Evolutionary conservation across 2,113 vertebrate genomes (phyloP).

Genomic region (Anguilla japonica): DNA sequence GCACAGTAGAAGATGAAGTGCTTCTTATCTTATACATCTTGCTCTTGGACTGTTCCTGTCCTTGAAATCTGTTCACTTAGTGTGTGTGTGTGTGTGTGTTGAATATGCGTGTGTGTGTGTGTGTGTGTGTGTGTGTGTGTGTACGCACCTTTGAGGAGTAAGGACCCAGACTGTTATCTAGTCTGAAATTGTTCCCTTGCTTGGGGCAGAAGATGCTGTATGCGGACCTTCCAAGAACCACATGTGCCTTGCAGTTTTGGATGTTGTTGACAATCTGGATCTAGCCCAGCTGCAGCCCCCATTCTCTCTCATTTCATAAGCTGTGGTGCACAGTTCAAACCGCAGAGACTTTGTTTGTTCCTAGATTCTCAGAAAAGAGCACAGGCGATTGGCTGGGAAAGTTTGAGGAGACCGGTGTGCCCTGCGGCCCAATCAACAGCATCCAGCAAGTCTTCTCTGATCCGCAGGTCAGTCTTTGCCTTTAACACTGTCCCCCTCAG

Average conservation of each 20-base stretch:
- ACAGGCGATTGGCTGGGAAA: slow-evolving; percentile 80
- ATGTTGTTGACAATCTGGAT: slow-evolving; percentile 45
- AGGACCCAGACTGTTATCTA: slow-evolving; percentile 41
- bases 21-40: background rate
- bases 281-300: slow-evolving; percentile 37
- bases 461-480: slow-evolving; percentile 79
- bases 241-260: slow-evolving; percentile 33
- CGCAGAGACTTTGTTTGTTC: slow-evolving; percentile 53
- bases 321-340: slow-evolving; percentile 42
- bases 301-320: slow-evolving; percentile 28
- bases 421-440: slow-evolving; percentile 90
- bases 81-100: background rate
- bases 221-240: slow-evolving; percentile 53
- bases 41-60: background rate
- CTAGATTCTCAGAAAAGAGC: slow-evolving; percentile 80
- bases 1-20: background rate
- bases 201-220: slow-evolving; percentile 16
- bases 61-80: background rate
- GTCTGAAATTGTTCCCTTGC: slow-evolving; percentile 38
- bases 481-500: background rate
- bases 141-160: slow-evolving; percentile 8
- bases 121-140: background rate
- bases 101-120: background rate
- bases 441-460: slow-evolving; percentile 87
- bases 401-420: slow-evolving; percentile 85